Evolutionary conservation across 2,113 vertebrate genomes (phyloP), one percentile per base, ranked within the genome.

Genomic region (Miniopterus natalensis): DNA sequence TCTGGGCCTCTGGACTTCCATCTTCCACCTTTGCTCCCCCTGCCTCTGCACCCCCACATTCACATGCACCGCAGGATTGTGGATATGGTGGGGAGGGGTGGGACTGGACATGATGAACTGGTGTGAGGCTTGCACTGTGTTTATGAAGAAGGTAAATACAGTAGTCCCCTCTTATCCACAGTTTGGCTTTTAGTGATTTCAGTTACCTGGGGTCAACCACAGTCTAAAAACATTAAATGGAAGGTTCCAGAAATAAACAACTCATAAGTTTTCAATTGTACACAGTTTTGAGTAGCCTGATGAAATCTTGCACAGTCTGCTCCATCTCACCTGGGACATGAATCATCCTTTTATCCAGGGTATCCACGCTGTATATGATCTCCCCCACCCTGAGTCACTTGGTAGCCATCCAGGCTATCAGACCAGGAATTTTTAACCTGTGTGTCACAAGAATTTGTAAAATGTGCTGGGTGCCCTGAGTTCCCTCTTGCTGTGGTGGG

Each of bases 81-180:
- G 59, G 55, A 14, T 13, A 2, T 10, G 40, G 21, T 40, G 3
- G 63, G 21, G 20, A 15, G 3, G 2, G 20, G 3, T 10, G 8
- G 20, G 59, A 70, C 51, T 4, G 25, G n/a, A 21, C 42, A 9
- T 0, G 6, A 11, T 3, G 49, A 5, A 13, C 5, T 31, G 17
- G 36, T 3, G 23, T 1, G 0, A 15, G 15, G 78, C 75, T 61
- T 71, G 53, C 6, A 1, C 8, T 66, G 81, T 51, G 71, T 15
- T 29, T 1, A 4, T 4, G 17, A 17, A 31, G 59, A 65, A 83
- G 40, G 21, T 27, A 23, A 51, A 25, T 8, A 81, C 40, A 45
- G 55, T 29, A 29, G 74, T 51, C 27, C 47, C 47, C 15, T 21
- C 74, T 77, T 77, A n/a, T 29, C 57, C 36, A 45, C 15, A 29